These are phyloP conservation scores for Calameuta pallipes DNA, from an alignment of 2,888 invertebrate species.

Conservation along the genomic window DNA sequence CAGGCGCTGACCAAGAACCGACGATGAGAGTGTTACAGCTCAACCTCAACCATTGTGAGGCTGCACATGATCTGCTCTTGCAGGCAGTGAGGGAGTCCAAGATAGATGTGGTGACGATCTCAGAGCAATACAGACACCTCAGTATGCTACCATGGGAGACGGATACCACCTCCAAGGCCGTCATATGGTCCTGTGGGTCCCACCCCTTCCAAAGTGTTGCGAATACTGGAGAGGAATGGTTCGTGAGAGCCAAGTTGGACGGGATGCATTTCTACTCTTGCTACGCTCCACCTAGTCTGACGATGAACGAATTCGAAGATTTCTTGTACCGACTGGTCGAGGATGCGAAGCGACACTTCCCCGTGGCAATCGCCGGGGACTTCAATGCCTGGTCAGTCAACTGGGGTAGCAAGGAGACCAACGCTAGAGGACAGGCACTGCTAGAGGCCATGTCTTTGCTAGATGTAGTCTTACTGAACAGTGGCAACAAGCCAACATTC, in stretches of 20 bases:
- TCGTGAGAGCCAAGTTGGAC: slow-evolving; percentile 22
- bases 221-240: slow-evolving; percentile 5
- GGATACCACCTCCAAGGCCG: slow-evolving; percentile 5
- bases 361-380: slow-evolving; percentile 27
- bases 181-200: slow-evolving; percentile 27
- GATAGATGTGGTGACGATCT: no score
- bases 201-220: slow-evolving; percentile 19
- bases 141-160: no score
- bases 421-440: slow-evolving; percentile 26
- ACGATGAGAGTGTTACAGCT: no score
- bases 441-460: slow-evolving; percentile 16
- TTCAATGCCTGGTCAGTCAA: slow-evolving; percentile 34
- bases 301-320: slow-evolving; percentile 17
- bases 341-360: slow-evolving; percentile 18
- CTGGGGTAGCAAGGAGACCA: slow-evolving; percentile 35
- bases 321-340: slow-evolving; percentile 19
- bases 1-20: no score
- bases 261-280: slow-evolving; percentile 28
- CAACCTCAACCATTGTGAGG: no score
- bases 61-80: no score
- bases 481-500: no score
- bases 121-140: no score
- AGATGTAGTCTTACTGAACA: no score
- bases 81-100: no score
- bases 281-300: slow-evolving; percentile 26